A percentile compares a stretch with the other conserved stretches of the same genome.
Conservation (phyloP, 2,888 invertebrate species). For the Tromatobia lineatoria region DNA sequence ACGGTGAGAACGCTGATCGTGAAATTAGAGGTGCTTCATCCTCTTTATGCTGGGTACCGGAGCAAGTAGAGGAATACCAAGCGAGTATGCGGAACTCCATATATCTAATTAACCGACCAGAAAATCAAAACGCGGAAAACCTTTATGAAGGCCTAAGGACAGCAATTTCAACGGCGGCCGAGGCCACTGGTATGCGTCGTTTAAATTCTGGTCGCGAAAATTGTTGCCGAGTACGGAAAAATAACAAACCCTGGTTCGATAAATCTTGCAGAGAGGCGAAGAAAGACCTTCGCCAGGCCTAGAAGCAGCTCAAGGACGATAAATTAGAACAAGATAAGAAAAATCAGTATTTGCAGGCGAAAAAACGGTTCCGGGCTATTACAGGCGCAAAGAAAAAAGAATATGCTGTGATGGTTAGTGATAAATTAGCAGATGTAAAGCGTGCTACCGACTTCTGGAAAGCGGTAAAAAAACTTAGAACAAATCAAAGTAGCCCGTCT, state of each 20-base stretch:
- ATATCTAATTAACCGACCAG: background rate
- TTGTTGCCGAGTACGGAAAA: background rate
- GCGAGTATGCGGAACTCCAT: background rate
- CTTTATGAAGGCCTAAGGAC: background rate
- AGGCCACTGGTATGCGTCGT: background rate
- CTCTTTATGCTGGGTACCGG: background rate
- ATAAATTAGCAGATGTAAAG: background rate
- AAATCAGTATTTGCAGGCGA: background rate
- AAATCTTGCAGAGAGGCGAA: background rate
- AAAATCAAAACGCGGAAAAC: background rate
- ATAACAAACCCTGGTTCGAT: conserved; percentile 23
- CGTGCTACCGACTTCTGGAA: conserved; percentile 3
- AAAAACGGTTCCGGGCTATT: background rate
- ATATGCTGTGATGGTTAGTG: background rate
- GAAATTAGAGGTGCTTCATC: background rate
- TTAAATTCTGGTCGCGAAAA: background rate
- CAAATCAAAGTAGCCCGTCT: background rate
- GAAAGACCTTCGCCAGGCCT: background rate
- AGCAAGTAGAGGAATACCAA: background rate
- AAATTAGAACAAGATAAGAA: background rate
- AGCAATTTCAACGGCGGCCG: background rate
- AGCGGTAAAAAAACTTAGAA: background rate
- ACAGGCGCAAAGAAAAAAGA: background rate
- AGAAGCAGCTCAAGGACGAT: background rate
- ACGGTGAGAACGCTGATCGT: no score